Percentiles rank a stretch among this genome's conserved stretches.
phyloP scores from a whole-genome alignment of 2,113 vertebrate species.

The Lampris incognitus region DNA sequence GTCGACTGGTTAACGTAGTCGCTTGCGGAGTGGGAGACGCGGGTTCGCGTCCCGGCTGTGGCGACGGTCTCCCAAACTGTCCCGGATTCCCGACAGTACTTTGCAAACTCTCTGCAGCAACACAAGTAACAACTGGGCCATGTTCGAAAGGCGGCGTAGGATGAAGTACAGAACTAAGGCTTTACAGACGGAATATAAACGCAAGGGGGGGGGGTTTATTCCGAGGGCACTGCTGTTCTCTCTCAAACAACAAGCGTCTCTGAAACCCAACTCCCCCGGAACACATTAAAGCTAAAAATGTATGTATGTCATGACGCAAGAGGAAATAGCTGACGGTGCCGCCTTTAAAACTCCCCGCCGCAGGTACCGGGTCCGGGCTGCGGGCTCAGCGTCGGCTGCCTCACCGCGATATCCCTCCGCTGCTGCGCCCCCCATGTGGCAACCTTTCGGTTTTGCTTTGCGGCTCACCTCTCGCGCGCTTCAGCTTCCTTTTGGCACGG shows the following conservation, averaged over 20 bases:
- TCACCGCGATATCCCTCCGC: conserved; percentile 32
- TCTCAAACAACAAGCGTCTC: neutral
- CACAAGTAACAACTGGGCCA: too few relatives aligned
- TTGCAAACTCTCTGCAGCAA: too few relatives aligned
- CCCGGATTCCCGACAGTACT: too few relatives aligned
- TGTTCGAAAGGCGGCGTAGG: too few relatives aligned
- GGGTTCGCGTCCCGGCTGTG: too few relatives aligned
- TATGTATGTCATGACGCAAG: conserved; percentile 45
- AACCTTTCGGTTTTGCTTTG: conserved; percentile 43
- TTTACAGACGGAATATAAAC: conserved; percentile 40
- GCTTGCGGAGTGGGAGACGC: too few relatives aligned
- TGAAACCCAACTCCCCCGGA: conserved; percentile 33
- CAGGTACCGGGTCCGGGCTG: conserved; percentile 48
- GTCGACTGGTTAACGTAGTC: too few relatives aligned
- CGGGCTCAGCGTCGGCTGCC: conserved; percentile 51
- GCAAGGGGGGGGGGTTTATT: conserved; percentile 21
- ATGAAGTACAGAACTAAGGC: too few relatives aligned
- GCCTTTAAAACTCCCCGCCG: conserved; percentile 13
- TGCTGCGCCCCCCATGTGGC: conserved; percentile 44
- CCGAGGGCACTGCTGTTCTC: conserved; percentile 41
- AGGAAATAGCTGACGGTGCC: conserved; percentile 21
- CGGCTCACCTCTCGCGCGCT: conserved; percentile 48
- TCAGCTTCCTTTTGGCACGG: conserved; percentile 51
- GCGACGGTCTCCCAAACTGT: too few relatives aligned
- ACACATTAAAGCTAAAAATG: conserved; percentile 54